Base-by-base conservation (phyloP, 2,797 vertebrate genomes). In the Gallinago solitaria region DNA sequence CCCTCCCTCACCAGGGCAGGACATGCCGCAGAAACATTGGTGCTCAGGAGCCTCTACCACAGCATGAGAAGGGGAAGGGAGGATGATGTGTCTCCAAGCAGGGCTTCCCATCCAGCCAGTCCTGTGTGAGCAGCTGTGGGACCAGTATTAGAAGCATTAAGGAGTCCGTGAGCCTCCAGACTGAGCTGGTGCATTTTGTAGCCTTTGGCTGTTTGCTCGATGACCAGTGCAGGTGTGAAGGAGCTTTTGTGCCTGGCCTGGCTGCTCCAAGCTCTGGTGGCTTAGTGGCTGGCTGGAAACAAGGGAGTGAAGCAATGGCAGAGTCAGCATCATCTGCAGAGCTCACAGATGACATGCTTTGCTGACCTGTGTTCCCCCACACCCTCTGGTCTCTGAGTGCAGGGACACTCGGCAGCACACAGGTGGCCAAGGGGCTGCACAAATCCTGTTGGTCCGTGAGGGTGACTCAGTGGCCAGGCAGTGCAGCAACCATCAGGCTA, bases 281-380 rank as follows among this genome's bases (percentile, higher is more conserved):
- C 53, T 57, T 2, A 1, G 37, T 76, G 64, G 35, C 35, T 77
- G 39, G 2, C 19, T 89, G 43, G 45, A 75, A 89, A 75, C 3
- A 24, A 90, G 63, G 48, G 35, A 74, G 3, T 9, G 8, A 60
- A 71, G 48, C 25, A 35, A 6, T 21, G 47, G 39, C 43, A 63
- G 32, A 50, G 37, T 7, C 54, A 70, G 13, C 11, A 5, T 57
- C 56, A 51, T 33, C 16, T 10, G 61, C 35, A n/a, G 56, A 73
- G 1, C 6, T 9, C 57, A 12, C 51, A 75, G 11, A 35, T 15
- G 3, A n/a, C 24, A 18, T 0, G 0, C 28, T 60, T 28, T 74
- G 14, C 77, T 79, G 51, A n/a, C 21, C 37, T 32, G 20, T 53
- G 11, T 32, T 3, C 11, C 7, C 9, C 11, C 16, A 28, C 37